Conservation (phyloP, 2,797 vertebrate species). For the Alauda arvensis region DNA sequence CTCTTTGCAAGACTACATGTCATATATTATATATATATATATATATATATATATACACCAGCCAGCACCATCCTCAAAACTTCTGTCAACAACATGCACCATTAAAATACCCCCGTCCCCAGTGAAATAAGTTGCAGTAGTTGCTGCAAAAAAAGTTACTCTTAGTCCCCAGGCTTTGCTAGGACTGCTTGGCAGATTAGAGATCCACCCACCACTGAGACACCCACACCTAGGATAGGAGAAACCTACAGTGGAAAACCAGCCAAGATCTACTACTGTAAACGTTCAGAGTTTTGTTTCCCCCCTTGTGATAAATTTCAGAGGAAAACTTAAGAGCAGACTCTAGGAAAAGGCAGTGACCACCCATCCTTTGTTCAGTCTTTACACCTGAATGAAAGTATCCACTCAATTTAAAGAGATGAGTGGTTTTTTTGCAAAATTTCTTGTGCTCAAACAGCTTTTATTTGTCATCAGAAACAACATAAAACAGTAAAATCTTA, state of each 20-base stretch:
- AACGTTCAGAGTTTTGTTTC: rapidly evolving
- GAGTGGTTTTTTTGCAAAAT: not conserved
- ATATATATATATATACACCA: not conserved
- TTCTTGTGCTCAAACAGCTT: not conserved
- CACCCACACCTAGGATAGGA: not conserved
- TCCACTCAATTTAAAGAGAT: not conserved
- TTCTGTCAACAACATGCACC: not conserved
- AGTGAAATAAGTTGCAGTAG: no score
- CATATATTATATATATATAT: no score
- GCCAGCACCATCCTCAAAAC: not conserved
- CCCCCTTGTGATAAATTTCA: not conserved
- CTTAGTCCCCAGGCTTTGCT: not conserved
- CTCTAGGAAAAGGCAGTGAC: not conserved
- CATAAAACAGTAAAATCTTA: not conserved
- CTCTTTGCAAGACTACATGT: not conserved
- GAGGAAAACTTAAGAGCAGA: not conserved
- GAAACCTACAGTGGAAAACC: not conserved
- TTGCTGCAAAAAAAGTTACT: not conserved
- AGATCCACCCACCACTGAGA: not conserved
- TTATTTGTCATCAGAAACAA: conserved; percentile 1
- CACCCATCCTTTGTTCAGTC: not conserved
- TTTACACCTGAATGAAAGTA: not conserved
- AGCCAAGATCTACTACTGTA: not conserved
- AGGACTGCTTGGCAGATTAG: not conserved
- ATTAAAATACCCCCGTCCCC: not conserved